Conservation (phyloP, 2,888 invertebrate genomes). For the Gymnosoma rotundatum region DNA sequence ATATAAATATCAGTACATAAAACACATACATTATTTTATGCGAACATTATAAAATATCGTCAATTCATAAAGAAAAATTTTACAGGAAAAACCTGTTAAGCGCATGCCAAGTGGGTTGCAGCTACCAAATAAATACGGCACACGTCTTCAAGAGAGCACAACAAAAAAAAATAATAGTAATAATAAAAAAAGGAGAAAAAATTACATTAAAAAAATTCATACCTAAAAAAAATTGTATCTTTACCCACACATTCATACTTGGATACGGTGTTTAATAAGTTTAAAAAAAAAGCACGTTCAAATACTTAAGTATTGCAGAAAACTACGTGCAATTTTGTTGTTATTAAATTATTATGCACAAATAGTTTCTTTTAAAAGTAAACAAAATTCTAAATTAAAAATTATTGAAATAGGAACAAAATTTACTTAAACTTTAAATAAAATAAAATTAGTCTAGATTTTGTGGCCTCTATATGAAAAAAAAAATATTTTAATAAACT, state of each 20-base stretch:
- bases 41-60: conserved; percentile 47
- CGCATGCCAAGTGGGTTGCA: conserved; percentile 69
- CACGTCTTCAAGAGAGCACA: conserved; percentile 27
- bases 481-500: conserved; percentile 17
- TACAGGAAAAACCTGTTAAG: conserved; percentile 70
- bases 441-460: neutral
- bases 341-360: conserved; percentile 25
- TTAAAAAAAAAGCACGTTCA: conserved; percentile 12
- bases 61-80: conserved; percentile 38
- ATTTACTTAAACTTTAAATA: neutral
- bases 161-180: neutral
- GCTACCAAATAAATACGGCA: conserved; percentile 65
- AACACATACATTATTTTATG: neutral
- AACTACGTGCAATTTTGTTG: conserved; percentile 48
- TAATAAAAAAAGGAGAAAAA: too few species aligned
- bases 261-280: neutral
- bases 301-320: conserved; percentile 37
- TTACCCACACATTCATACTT: conserved; percentile 36
- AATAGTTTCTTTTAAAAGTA: conserved; percentile 11
- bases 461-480: conserved; percentile 9
- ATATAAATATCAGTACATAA: conserved; percentile 26
- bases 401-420: conserved; percentile 35
- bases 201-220: too few species aligned
- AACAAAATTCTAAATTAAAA: conserved; percentile 13
- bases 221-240: conserved; percentile 16